Percentiles rank a stretch among this genome's conserved stretches.
phyloP scores from a whole-genome alignment of 1,140 invertebrate genomes.

The Zaprionus camerounensis region DNA sequence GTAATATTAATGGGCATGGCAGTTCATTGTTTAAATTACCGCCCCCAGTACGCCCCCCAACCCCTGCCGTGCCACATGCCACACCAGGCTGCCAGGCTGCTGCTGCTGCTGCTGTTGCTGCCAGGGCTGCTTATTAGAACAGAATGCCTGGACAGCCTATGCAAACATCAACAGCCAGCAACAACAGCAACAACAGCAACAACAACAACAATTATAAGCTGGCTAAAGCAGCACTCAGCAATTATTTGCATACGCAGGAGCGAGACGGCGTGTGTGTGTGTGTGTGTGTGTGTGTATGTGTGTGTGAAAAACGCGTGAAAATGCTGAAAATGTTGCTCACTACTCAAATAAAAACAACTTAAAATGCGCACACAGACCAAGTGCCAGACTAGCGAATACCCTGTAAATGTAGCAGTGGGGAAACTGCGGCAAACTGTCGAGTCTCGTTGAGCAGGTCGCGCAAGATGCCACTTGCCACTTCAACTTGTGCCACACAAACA shows the following conservation, averaged over 20 bases:
- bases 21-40: constrained; percentile 79
- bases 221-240: constrained; percentile 56
- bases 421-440: background rate
- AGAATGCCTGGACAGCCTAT: constrained; percentile 49
- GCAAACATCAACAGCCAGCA: constrained; percentile 33
- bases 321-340: constrained; percentile 42
- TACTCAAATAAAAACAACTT: constrained; percentile 30
- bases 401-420: background rate
- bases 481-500: background rate
- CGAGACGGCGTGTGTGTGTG: constrained; percentile 13
- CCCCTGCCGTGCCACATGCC: constrained; percentile 11
- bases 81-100: constrained; percentile 10
- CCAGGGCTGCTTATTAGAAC: constrained; percentile 60
- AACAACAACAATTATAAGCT: constrained; percentile 54
- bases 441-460: too few species aligned
- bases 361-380: background rate
- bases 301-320: constrained; percentile 52
- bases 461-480: background rate
- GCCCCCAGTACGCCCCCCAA: constrained; percentile 3
- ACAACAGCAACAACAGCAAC: background rate
- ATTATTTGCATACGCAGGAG: constrained; percentile 72
- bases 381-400: constrained; percentile 5
- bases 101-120: background rate
- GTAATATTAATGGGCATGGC: constrained; percentile 79
- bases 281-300: constrained; percentile 3